Conservation (phyloP, 2,113 vertebrate genomes). For the Gadus macrocephalus region DNA sequence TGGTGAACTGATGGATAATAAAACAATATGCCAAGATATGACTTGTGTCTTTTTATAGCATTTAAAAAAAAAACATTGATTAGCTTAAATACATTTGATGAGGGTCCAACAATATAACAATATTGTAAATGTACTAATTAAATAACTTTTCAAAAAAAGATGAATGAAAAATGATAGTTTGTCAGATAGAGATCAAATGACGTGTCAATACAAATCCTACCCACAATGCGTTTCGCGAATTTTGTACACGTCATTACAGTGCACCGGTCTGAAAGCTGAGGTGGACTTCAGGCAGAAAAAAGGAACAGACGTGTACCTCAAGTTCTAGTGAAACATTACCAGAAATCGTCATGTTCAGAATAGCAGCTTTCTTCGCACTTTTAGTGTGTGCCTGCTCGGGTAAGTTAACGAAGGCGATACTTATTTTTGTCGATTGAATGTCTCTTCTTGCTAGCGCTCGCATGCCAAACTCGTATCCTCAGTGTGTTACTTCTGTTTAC, state of each 20-base stretch:
- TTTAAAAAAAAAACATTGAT: too few species aligned
- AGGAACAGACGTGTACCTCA: not conserved
- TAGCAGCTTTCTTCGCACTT: constrained; percentile 52
- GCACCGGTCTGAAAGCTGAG: constrained; percentile 46
- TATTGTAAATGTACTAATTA: not conserved
- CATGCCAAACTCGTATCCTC: too few species aligned
- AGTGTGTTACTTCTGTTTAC: too few species aligned
- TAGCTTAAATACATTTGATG: too few species aligned
- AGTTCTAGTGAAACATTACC: not conserved
- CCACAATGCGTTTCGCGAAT: constrained; percentile 39
- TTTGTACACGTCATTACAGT: constrained; percentile 37
- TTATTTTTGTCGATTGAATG: too few species aligned
- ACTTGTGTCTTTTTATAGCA: too few species aligned
- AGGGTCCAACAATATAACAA: too few species aligned
- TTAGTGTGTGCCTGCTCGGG: constrained; percentile 60
- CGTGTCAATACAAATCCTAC: constrained; percentile 47
- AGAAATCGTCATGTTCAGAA: constrained; percentile 53
- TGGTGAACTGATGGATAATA: too few species aligned
- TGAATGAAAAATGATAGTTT: too few species aligned
- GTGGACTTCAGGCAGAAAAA: constrained; percentile 44
- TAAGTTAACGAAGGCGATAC: constrained; percentile 22
- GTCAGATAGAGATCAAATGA: constrained; percentile 30
- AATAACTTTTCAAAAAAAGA: not conserved
- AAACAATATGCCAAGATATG: too few species aligned
- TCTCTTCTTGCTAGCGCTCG: not conserved